Base-by-base conservation (phyloP, 2,888 invertebrate genomes). In the Sisyra nigra region DNA sequence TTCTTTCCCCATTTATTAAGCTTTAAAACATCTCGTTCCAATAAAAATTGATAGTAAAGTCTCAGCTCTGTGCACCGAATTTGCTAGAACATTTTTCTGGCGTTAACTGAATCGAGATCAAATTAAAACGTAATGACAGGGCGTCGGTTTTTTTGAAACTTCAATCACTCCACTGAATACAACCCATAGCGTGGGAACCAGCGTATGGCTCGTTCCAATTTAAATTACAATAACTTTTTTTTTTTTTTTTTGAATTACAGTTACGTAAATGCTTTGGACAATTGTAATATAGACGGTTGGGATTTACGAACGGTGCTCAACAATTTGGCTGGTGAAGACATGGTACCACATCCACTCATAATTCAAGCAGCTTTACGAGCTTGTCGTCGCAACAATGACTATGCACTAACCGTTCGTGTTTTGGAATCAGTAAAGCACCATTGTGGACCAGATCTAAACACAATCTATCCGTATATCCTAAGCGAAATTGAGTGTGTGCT, bases 401-500 rank as follows among this genome's bases (percentile, higher is more conserved):
- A 71, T 56, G 68, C 78, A 1, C 58, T 80, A 36, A 68, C 76
- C 34, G 66, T 76, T 19, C 63, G 80, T 62, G 92, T 89, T 56
- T 63, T 99, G 46, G 98, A 98, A 64, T 77, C 84, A 14, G 74
- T 93, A 54, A 88, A 86, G 68, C 73, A 80, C 53, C 94, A 96
- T 62, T 89, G 91, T 54, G 89, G 85, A 2, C 54, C 60, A 44
- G 69, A 77, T 49, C 72, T 73, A 3, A 69, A 74, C n/a, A 77
- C 78, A 57, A 80, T 91, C 51, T 92, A 85, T 58, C 88, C 89
- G 1, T 92, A 87, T 60, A 71, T 92, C 48, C 63, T 92, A 45
- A 81, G 88, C 64, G 86, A 94, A 69, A 83, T 97, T 52, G 74
- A 75, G 53, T 93, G 96, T 19, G 88, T 89, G 2, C 71, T 98